Base-by-base conservation (phyloP, 2,888 invertebrate species). In the Sarcophaga carnaria region DNA sequence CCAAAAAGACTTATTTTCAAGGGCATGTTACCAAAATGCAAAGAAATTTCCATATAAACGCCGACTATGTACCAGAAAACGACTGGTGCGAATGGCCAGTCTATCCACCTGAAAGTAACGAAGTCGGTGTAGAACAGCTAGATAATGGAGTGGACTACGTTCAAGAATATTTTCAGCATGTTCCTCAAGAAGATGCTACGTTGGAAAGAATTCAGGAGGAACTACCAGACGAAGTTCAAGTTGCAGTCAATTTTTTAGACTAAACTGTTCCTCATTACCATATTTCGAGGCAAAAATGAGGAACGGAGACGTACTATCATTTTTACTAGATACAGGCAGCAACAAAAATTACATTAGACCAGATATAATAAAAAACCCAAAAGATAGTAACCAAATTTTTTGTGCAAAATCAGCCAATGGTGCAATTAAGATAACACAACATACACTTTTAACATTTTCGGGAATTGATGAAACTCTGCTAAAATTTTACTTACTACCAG, bases 401-500 rank as follows among this genome's bases (percentile, higher is more conserved):
- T 49, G n/a, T 25, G 27, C 64, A 22, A 22, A 75, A 75, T 54
- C 47, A 0, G 49, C 49, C 14, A 27, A 47, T 22, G 22, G 22
- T 22, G 22, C 22, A 22, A 22, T 1, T 22, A 22, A 22, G 22
- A 22, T 22, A 22, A 22, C 22, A 22, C 22, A 22, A 22, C 22
- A 22, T 22, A 22, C 22, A 22, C 22, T 22, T 22, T 22, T 17
- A 5, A 47, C 2, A 17, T 17, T 75, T 25, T 77, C 4, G 0
- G 60, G 77, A 37, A 47, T 69, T 4, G 11, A 67, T 0, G 62
- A 69, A 1, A 8, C 8, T 2, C 60, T 60, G 1, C 10, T 86
- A 20, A 86, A 83, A 79, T 86, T 83, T 49, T 83, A 67, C 45
- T 17, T 86, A 14, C 22, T 83, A 14, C 72, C 78, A n/a, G 20